These are phyloP conservation scores for Chelmon rostratus DNA, from an alignment of 2,797 vertebrate genomes.

Conservation along the genomic window DNA sequence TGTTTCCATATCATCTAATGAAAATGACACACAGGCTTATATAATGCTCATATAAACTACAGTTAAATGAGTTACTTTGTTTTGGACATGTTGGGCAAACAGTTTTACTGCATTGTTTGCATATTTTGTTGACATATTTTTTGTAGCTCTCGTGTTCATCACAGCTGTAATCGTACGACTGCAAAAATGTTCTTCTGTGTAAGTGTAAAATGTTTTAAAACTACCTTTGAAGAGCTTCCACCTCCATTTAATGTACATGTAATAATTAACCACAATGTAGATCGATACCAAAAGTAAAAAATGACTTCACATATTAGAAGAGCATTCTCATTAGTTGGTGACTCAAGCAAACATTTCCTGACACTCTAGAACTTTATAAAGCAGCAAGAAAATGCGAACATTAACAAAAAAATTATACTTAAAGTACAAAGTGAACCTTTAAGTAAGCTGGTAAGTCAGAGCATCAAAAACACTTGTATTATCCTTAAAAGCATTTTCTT, in stretches of 20 bases:
- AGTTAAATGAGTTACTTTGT: neutral
- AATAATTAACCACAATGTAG: constrained; percentile 21
- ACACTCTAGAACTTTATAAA: constrained; percentile 10
- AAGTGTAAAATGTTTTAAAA: constrained; percentile 20
- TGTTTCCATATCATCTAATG: neutral
- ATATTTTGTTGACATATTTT: neutral
- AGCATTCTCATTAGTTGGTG: constrained; percentile 8
- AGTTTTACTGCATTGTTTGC: neutral
- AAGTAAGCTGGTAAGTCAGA: constrained; percentile 9
- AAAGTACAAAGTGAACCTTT: constrained; percentile 11
- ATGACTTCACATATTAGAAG: constrained; percentile 23
- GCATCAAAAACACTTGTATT: constrained; percentile 19
- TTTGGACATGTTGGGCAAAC: neutral
- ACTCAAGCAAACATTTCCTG: constrained; percentile 7
- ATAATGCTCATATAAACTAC: neutral
- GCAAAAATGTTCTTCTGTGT: constrained; percentile 6
- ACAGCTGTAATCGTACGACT: neutral
- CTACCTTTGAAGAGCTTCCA: neutral
- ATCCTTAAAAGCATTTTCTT: constrained; percentile 6
- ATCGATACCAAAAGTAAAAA: constrained; percentile 20
- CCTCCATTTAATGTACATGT: constrained; percentile 11
- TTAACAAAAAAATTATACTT: neutral
- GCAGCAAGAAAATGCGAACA: constrained; percentile 12
- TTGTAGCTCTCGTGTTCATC: neutral
- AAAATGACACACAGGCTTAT: neutral